These are phyloP conservation scores for Pteria penguin DNA, from an alignment of 2,888 invertebrate genomes.

Conservation along the genomic window DNA sequence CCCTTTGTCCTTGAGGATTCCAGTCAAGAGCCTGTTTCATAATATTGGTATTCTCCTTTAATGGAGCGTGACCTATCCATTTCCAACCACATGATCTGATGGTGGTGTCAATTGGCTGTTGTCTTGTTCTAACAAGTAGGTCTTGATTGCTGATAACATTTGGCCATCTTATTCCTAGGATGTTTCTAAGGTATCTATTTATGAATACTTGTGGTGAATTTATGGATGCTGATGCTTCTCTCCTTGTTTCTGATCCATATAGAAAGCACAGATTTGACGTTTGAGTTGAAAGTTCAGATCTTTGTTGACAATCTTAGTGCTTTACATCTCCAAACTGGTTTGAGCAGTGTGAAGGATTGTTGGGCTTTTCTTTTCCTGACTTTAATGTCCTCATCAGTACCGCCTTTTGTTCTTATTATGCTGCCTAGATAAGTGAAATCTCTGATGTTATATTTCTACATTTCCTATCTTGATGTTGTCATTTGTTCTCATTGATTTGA, in stretches of 20 bases:
- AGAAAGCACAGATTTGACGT: background rate
- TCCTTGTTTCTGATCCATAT: background rate
- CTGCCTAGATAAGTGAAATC: no score
- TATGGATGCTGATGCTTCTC: background rate
- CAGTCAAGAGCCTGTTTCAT: background rate
- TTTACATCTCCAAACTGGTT: background rate
- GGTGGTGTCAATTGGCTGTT: background rate
- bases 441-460: no score
- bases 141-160: background rate
- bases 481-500: no score
- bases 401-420: no score
- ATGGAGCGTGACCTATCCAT: slow-evolving; percentile 8
- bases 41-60: background rate
- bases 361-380: no score
- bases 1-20: background rate
- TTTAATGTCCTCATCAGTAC: no score
- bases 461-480: no score
- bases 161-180: slow-evolving; percentile 1
- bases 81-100: slow-evolving; percentile 13
- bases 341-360: no score
- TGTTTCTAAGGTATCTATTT: background rate
- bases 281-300: slow-evolving; percentile 12
- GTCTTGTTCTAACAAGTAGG: background rate
- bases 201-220: background rate
- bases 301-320: background rate